Evolutionary conservation across 2,797 vertebrate genomes (phyloP).

Genomic region (Remorina albescens): DNA sequence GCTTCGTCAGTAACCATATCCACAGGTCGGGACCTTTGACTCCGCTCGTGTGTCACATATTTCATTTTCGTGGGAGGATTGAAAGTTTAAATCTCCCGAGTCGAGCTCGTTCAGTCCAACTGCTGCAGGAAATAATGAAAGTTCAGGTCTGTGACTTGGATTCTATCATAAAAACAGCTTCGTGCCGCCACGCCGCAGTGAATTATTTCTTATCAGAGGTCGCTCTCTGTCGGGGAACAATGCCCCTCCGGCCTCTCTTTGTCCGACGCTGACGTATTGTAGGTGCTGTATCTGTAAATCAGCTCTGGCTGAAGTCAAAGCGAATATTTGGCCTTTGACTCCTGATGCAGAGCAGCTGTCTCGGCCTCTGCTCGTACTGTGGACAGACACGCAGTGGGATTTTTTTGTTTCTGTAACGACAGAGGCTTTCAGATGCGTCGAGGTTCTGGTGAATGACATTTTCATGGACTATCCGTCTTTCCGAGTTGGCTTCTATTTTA

Average conservation of each 20-base stretch:
- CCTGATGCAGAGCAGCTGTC: slow-evolving; percentile 67
- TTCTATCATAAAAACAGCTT: too few species aligned
- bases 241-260: slow-evolving; percentile 11
- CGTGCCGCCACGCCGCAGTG: neutral
- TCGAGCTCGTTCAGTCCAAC: too few species aligned
- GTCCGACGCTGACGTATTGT: slow-evolving; percentile 33
- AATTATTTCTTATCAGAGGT: slow-evolving; percentile 27
- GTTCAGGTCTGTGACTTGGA: neutral
- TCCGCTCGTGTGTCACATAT: too few species aligned
- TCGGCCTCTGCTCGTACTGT: slow-evolving; percentile 33
- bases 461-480: neutral
- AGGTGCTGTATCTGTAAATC: slow-evolving; percentile 42
- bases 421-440: neutral
- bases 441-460: neutral
- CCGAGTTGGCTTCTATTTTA: neutral
- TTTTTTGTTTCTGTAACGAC: neutral
- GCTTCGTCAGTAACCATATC: too few species aligned
- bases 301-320: slow-evolving; percentile 50
- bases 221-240: slow-evolving; percentile 18
- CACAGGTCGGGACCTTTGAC: too few species aligned
- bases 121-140: too few species aligned
- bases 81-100: too few species aligned
- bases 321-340: slow-evolving; percentile 43
- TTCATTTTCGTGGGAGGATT: too few species aligned
- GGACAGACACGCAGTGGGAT: slow-evolving; percentile 39